Conservation (phyloP, 2,797 vertebrate species). For the Anas bahamensis region DNA sequence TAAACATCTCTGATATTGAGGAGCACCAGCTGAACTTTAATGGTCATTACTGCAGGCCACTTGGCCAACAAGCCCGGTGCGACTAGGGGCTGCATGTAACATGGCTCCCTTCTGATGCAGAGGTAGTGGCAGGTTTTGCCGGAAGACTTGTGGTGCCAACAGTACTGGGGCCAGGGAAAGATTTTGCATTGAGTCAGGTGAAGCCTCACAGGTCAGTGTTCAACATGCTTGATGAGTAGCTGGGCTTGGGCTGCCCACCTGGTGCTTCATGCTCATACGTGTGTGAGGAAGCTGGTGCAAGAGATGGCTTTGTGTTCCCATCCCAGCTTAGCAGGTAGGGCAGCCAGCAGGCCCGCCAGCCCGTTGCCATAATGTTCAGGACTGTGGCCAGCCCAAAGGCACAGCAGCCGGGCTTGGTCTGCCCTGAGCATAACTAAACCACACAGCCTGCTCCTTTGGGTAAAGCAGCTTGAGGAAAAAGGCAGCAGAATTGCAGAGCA, state of each 20-base stretch:
- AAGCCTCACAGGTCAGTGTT: not conserved
- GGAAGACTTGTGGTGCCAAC: not conserved
- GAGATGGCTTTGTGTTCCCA: not conserved
- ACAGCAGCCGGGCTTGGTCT: too few relatives aligned
- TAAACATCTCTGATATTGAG: not conserved
- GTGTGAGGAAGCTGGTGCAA: fast-evolving
- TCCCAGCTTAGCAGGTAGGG: not conserved
- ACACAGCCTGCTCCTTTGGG: not conserved
- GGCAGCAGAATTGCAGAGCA: not conserved
- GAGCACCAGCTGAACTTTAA: not conserved
- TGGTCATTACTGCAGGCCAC: not conserved
- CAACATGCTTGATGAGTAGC: not conserved
- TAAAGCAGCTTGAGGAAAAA: not conserved
- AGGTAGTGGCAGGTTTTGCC: not conserved
- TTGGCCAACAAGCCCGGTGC: not conserved
- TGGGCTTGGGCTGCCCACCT: not conserved
- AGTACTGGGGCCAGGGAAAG: not conserved
- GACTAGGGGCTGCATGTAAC: fast-evolving
- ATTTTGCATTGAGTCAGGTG: not conserved
- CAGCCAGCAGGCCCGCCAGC: not conserved
- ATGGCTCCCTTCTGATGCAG: not conserved
- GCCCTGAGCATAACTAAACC: not conserved
- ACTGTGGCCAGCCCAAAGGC: too few relatives aligned
- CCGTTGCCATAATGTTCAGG: not conserved
- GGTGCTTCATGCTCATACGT: fast-evolving